Percentiles rank a stretch among this genome's conserved stretches.
Conservation (phyloP, 2,888 invertebrate genomes). For the Amiota communis region DNA sequence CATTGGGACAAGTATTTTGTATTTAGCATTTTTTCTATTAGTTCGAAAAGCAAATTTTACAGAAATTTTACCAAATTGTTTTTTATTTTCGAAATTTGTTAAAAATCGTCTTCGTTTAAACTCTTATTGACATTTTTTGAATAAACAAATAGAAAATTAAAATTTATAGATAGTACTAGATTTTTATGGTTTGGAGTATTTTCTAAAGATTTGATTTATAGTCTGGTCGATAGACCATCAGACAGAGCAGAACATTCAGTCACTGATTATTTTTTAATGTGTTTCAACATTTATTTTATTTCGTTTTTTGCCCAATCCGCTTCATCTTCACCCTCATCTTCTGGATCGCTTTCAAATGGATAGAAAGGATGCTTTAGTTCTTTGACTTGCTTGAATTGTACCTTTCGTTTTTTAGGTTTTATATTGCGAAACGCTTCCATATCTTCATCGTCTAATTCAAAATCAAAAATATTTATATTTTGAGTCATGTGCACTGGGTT, state of each 20-base stretch:
- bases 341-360: conserved; percentile 63
- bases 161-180: neutral
- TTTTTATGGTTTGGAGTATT: too few relatives aligned
- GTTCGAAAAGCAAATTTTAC: neutral
- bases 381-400: conserved; percentile 52
- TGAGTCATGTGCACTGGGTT: conserved; percentile 73
- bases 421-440: conserved; percentile 73
- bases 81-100: conserved; percentile 38
- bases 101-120: neutral
- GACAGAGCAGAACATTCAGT: too few relatives aligned
- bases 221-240: too few relatives aligned
- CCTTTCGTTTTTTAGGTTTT: conserved; percentile 68
- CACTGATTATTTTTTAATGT: neutral
- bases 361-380: conserved; percentile 63
- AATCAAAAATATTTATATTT: conserved; percentile 77
- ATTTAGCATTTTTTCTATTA: neutral
- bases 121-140: neutral
- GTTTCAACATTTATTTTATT: neutral
- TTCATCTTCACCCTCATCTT: conserved; percentile 30
- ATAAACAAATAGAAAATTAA: neutral
- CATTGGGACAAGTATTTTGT: conserved; percentile 10
- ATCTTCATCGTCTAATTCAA: conserved; percentile 74
- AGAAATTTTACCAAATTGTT: neutral
- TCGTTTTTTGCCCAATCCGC: neutral
- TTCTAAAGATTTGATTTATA: too few relatives aligned